phyloP scores from a whole-genome alignment of 2,888 invertebrate species.

The Lasioglossum villosulum region DNA sequence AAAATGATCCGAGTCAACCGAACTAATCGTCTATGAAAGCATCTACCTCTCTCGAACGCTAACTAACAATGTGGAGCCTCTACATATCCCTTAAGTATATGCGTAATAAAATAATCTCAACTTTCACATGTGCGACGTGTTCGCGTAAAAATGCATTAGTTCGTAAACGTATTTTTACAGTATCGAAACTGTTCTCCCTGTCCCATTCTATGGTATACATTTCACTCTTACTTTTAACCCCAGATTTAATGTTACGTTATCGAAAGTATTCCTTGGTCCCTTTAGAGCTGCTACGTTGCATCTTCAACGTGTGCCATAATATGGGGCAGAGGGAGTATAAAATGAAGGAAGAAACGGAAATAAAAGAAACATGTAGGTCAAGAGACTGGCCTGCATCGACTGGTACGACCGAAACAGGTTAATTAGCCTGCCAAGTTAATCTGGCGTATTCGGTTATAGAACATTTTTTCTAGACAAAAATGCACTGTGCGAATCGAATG shows the following conservation, averaged over 20 bases:
- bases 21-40: conserved; percentile 8
- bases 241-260: neutral
- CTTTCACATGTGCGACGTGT: conserved; percentile 45
- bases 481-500: conserved; percentile 53
- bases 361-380: conserved; percentile 64
- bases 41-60: conserved; percentile 5
- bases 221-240: neutral
- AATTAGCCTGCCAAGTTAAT: conserved; percentile 73
- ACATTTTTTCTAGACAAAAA: conserved; percentile 58
- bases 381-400: conserved; percentile 72
- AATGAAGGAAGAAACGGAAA: neutral
- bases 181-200: conserved; percentile 1
- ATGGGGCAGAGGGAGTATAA: neutral
- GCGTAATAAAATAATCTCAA: conserved; percentile 46
- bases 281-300: neutral
- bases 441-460: conserved; percentile 63
- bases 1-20: conserved; percentile 15
- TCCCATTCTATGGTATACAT: neutral
- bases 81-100: conserved; percentile 60
- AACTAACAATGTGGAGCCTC: neutral
- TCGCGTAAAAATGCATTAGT: conserved; percentile 43
- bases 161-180: conserved; percentile 23
- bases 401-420: conserved; percentile 66
- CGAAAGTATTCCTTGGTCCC: neutral
- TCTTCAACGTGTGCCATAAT: neutral